A percentile compares a stretch with the other conserved stretches of the same genome.
These are phyloP conservation scores for Tanypteryx hageni DNA, from an alignment of 2,888 invertebrate species.

Conservation along the genomic window DNA sequence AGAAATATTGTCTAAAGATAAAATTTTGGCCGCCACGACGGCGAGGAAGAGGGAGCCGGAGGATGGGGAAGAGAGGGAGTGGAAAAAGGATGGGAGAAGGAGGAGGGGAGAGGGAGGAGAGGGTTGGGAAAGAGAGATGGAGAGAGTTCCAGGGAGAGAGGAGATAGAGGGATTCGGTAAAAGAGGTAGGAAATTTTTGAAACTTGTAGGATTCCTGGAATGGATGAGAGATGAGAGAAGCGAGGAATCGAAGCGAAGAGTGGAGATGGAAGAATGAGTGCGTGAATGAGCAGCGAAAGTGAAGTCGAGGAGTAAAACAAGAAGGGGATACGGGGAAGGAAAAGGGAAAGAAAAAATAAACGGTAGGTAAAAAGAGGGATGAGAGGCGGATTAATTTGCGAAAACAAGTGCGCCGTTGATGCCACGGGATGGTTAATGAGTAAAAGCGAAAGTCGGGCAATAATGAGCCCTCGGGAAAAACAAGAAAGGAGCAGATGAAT, in stretches of 20 bases:
- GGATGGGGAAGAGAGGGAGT: background rate
- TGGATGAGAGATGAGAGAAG: background rate
- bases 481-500: too few relatives aligned
- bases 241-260: background rate
- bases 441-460: too few relatives aligned
- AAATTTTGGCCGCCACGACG: slow-evolving; percentile 55
- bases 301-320: background rate
- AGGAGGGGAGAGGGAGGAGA: background rate
- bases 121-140: background rate
- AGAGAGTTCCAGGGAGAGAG: background rate
- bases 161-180: background rate
- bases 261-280: background rate
- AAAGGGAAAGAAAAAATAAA: background rate
- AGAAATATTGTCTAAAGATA: slow-evolving; percentile 62
- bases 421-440: too few relatives aligned
- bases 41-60: background rate
- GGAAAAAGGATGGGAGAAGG: too few relatives aligned
- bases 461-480: too few relatives aligned
- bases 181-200: background rate
- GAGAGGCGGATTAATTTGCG: too few relatives aligned
- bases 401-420: too few relatives aligned
- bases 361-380: too few relatives aligned
- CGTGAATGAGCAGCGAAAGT: background rate
- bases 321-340: background rate
- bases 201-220: slow-evolving; percentile 20